Base-by-base conservation (phyloP, 2,797 vertebrate species). In the Pogonophryne albipinna region DNA sequence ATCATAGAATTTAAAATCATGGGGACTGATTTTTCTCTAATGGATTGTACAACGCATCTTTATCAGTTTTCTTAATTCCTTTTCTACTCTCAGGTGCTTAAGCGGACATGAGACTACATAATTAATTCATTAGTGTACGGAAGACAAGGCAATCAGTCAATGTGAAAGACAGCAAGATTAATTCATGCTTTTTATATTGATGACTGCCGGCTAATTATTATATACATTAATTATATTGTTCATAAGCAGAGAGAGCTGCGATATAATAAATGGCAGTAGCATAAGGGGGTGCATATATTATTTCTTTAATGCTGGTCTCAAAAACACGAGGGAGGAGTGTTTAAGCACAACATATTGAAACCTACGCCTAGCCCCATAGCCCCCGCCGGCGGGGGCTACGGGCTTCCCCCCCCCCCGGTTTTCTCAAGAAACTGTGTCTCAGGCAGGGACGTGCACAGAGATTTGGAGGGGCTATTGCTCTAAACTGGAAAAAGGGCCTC, bases 71-170 rank as follows among this genome's bases (percentile, higher is more conserved):
- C 70, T 80, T 79, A 58, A 80, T 91, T 80, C 72, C 74, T 66
- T 76, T 87, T 84, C 75, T 84, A 61, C 80, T 85, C 65, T 86
- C 84, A 89, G 89, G 90, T 92, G 81, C 79, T 83, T 85, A 83
- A 80, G 72, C 66, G 66, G 85, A 89, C 87, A 85, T 31, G 65
- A 82, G 83, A 84, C 69, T 59, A 23, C 38, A 50, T 85, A 83
- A 92, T 92, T 91, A 91, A 92, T 92, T 91, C 87, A 91, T 85
- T 81, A 86, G 76, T 86, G 61, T 88, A 71, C 63, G 49, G 83
- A 80, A 76, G 82, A 85, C 79, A 59, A 85, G 83, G 79, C 80
- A 71, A 90, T 92, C 88, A 80, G 83, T 91, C 92, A 93, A 49
- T 38, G 80, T 85, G 77, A 77, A 64, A 79, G 83, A 79, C 77